Evolutionary conservation across 2,888 invertebrate species (phyloP), one percentile per base, ranked within the genome.

Genomic region (Stictocephala bisonia): DNA sequence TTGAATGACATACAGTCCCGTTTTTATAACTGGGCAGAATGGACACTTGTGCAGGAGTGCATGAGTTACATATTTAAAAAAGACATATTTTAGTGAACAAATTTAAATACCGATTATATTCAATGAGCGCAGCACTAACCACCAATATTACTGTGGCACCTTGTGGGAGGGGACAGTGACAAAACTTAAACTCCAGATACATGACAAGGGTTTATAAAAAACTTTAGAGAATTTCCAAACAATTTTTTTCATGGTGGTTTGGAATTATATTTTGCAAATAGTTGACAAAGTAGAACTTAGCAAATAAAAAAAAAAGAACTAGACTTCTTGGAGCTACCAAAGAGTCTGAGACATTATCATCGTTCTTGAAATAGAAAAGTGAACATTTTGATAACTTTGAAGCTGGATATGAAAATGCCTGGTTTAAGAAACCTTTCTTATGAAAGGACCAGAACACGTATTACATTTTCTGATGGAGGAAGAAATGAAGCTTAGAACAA

Each of bases 311-410:
- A 44, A 44, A 4, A 15, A 6, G 44, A 44, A n/a, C 44, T 44
- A 44, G n/a, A n/a, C n/a, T n/a, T n/a, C 44, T 44, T 44, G 44
- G 44, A 6, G 44, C 13, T 44, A 44, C 44, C 44, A 44, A 44
- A 44, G 13, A 44, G 13, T 11, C 18, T 6, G 4, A 44, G 3
- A 44, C 44, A 44, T 44, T 44, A 44, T 44, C 44, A 3, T 44
- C 18, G 44, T 44, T 44, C 13, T 44, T 44, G 13, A 6, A 11
- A 3, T n/a, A 44, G 13, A 44, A 44, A 11, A 44, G 44, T 6
- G 13, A 44, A 3, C 13, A 3, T 11, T 44, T 6, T 11, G 13
- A 44, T 3, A 44, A 6, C 13, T 44, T 6, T 11, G 13, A 44
- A 11, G 44, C 44, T 44, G 44, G 13, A 44, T 44, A 3, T 44